Evolutionary conservation across 2,888 invertebrate genomes (phyloP), one percentile per base, ranked within the genome.

Genomic region (Alentia gelatinosa): DNA sequence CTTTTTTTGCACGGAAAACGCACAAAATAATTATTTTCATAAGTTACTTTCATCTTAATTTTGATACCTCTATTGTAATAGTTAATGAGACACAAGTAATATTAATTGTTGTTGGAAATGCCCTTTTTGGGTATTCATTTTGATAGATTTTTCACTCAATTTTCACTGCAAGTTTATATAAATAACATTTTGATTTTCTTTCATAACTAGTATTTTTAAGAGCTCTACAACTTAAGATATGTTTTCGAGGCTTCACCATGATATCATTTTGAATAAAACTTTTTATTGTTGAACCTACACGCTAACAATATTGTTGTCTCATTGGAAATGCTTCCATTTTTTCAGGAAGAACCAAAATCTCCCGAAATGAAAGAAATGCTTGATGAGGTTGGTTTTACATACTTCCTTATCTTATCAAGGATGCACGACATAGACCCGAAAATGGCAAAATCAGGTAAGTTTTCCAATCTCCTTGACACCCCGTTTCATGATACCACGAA

Each of bases 311-410:
- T 56, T 42, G 47, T 15, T 12, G 47, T 56, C 56, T 56, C n/a
- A 56, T 56, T 56, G 56, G 3, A 4, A n/a, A n/a, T n/a, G n/a
- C 23, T 56, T 56, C 19, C 56, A 56, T 42, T 1, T 39, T 79
- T 79, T 33, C 89, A 91, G 89, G 92, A 92, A 35, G 92, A 92
- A 15, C 89, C 88, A 33, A 68, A 40, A n/a, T 88, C 90, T n/a
- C 90, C 92, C 0, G 93, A 93, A 50, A 92, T 92, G 89, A 93
- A 93, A 84, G 93, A 93, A 90, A 91, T 68, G 56, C 68, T 93
- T 74, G 93, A 93, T 47, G 95, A 95, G 91, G 96, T 96, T 0
- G 96, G 96, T 0, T 96, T 96, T 92, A 92, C 94, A 12, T 94
- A 95, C 91, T 96, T 94, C 92, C 94, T 95, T 33, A 94, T 96